These are phyloP conservation scores for Anarsia innoxiella DNA, from an alignment of 2,888 invertebrate species.

Conservation along the genomic window DNA sequence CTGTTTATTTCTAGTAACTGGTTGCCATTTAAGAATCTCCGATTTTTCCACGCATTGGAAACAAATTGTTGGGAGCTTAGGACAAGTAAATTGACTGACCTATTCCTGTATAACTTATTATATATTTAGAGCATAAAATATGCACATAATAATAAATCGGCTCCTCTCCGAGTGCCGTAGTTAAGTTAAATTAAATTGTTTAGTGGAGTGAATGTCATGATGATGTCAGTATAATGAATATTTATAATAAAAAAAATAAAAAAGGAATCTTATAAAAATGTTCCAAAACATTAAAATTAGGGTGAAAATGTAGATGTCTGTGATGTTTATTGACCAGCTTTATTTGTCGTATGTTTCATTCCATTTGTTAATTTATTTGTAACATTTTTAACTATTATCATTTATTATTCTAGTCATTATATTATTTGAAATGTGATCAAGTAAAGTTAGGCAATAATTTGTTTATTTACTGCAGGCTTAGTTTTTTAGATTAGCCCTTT, in stretches of 20 bases:
- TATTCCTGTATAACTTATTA: not conserved
- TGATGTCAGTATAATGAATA: slow-evolving; percentile 6
- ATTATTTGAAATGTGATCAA: slow-evolving; percentile 19
- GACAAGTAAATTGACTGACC: not conserved
- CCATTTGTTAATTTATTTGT: slow-evolving; percentile 22
- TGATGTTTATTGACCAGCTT: slow-evolving; percentile 56
- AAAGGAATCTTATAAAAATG: slow-evolving; percentile 50
- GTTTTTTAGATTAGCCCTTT: too few species aligned
- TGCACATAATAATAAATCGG: not conserved
- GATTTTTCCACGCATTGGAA: too few species aligned
- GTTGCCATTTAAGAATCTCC: too few species aligned
- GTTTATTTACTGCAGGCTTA: slow-evolving; percentile 16
- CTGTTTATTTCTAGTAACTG: too few species aligned
- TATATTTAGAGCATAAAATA: not conserved
- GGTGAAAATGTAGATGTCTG: slow-evolving; percentile 56
- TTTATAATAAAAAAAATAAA: slow-evolving; percentile 18
- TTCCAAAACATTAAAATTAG: slow-evolving; percentile 49
- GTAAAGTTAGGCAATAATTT: slow-evolving; percentile 21
- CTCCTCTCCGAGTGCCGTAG: slow-evolving; percentile 16
- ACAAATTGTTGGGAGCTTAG: too few species aligned
- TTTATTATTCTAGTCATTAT: slow-evolving; percentile 24
- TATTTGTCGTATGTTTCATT: slow-evolving; percentile 37
- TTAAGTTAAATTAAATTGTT: slow-evolving; percentile 14
- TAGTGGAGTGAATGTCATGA: slow-evolving; percentile 14
- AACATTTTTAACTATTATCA: slow-evolving; percentile 23